phyloP scores from a whole-genome alignment of 2,797 vertebrate species.

The Lepilemur septentrionalis region DNA sequence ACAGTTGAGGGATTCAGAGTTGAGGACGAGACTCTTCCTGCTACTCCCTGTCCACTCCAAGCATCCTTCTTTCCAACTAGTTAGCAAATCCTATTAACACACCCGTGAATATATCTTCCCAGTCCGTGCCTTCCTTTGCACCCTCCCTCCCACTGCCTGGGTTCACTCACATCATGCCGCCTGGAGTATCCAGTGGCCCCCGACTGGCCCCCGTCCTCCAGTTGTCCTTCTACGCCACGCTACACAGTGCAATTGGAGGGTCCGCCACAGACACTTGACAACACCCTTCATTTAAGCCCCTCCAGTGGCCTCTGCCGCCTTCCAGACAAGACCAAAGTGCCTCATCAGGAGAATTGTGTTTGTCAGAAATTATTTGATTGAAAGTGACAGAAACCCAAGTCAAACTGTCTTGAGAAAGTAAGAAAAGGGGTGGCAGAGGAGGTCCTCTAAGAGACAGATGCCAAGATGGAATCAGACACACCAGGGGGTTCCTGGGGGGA shows the following conservation, averaged over 20 bases:
- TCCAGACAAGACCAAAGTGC: neutral
- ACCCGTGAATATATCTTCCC: neutral
- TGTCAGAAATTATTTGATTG: neutral
- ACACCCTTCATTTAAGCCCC: neutral
- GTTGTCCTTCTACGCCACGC: neutral
- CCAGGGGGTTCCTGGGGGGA: neutral
- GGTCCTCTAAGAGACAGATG: neutral
- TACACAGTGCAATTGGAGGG: too few species aligned
- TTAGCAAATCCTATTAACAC: neutral
- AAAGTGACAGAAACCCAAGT: neutral
- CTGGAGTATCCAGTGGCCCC: neutral
- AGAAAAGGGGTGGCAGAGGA: neutral
- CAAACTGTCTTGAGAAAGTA: neutral
- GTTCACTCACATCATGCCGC: neutral
- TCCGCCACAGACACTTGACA: neutral
- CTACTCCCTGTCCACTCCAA: neutral
- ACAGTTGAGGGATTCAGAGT: neutral
- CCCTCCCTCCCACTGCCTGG: too few species aligned
- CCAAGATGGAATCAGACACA: neutral
- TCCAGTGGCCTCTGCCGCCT: neutral
- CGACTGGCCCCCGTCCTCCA: too few species aligned
- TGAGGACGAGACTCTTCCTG: neutral
- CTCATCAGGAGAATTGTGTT: neutral
- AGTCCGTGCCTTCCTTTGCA: neutral
- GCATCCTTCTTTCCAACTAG: neutral